A percentile compares a stretch with the other conserved stretches of the same genome.
These are phyloP conservation scores for Saccostrea cuccullata DNA, from an alignment of 1,140 invertebrate genomes.

Conservation along the genomic window DNA sequence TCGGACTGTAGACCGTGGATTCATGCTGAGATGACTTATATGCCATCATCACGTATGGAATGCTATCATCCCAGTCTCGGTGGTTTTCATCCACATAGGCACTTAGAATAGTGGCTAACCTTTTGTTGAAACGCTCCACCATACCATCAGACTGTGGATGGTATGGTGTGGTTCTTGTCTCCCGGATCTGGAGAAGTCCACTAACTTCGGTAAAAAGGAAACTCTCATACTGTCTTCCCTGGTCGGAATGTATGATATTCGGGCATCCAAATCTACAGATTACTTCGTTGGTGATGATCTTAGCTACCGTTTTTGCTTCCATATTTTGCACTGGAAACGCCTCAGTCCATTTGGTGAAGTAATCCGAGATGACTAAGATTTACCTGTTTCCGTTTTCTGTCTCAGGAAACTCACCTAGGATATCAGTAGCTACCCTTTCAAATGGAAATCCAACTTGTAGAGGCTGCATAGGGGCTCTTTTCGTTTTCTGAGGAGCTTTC, in stretches of 20 bases:
- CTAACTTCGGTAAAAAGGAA: constrained; percentile 58
- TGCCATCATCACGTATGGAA: constrained; percentile 51
- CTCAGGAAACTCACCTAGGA: no score
- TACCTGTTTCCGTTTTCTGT: no score
- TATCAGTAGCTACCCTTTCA: no score
- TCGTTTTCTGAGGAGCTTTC: no score
- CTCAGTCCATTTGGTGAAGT: no score
- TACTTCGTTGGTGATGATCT: no score
- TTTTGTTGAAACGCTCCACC: constrained; percentile 54
- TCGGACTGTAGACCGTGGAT: constrained; percentile 47
- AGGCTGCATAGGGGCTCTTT: no score
- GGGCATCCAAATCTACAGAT: no score
- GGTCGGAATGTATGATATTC: constrained; percentile 75
- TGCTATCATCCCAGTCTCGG: constrained; percentile 51
- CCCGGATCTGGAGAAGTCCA: constrained; percentile 53
- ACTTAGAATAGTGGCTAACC: constrained; percentile 49
- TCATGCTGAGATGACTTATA: constrained; percentile 53
- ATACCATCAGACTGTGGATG: constrained; percentile 58
- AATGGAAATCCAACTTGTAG: no score
- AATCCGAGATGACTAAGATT: no score
- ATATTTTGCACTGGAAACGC: no score
- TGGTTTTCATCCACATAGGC: constrained; percentile 45
- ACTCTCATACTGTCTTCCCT: constrained; percentile 67
- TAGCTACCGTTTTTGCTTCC: no score
- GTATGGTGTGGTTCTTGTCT: constrained; percentile 57